Conservation (phyloP, 2,888 invertebrate genomes). For the Heliconius erato region DNA sequence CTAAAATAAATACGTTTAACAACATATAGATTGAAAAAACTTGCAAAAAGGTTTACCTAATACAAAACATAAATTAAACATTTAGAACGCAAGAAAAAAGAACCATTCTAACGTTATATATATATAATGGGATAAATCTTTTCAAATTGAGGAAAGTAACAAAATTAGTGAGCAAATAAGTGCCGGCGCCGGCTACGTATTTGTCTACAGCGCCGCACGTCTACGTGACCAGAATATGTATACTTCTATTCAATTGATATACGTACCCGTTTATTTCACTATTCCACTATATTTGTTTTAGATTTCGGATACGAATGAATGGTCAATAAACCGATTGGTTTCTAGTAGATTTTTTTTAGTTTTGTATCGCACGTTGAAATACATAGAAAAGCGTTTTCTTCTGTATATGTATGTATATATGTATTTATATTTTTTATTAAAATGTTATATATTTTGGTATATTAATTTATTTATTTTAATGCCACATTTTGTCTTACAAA, state of each 20-base stretch:
- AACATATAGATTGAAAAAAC: neutral
- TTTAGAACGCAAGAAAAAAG: constrained; percentile 2
- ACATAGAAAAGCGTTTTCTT: neutral
- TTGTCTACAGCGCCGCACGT: constrained; percentile 43
- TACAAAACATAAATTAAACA: neutral
- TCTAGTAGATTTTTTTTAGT: neutral
- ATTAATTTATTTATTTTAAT: no score
- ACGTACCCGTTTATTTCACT: constrained; percentile 42
- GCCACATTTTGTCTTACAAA: no score
- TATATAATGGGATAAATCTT: constrained; percentile 31
- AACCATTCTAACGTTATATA: constrained; percentile 2
- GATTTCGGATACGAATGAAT: constrained; percentile 35
- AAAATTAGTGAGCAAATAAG: constrained; percentile 45
- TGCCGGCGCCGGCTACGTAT: constrained; percentile 41
- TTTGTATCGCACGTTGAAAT: neutral
- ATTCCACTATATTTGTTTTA: constrained; percentile 39
- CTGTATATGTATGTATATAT: no score
- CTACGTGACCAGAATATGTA: constrained; percentile 44
- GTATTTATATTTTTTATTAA: no score
- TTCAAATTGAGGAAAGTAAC: constrained; percentile 35
- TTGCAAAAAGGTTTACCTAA: neutral
- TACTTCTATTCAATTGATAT: constrained; percentile 42
- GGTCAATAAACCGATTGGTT: constrained; percentile 19
- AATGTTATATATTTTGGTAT: no score
- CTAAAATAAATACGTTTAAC: neutral